A percentile compares a stretch with the other conserved stretches of the same genome.
phyloP scores from a whole-genome alignment of 2,113 vertebrate genomes.

The Fulmarus glacialis region DNA sequence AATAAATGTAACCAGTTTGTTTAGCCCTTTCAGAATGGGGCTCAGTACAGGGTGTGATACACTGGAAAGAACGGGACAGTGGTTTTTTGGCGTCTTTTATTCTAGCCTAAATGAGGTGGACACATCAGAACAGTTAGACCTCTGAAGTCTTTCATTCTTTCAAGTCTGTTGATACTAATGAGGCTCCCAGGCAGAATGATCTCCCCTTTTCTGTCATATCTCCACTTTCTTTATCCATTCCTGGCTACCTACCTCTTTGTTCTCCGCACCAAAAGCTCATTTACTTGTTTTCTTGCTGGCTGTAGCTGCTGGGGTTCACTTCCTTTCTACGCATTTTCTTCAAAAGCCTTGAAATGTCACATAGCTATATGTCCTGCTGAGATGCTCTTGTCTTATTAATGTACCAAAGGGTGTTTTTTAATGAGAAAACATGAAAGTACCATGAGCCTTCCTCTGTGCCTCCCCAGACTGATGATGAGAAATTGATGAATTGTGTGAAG shows the following conservation, averaged over 20 bases:
- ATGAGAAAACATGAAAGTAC: conserved; percentile 66
- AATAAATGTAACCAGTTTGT: neutral
- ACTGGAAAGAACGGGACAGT: neutral
- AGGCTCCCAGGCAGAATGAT: conserved; percentile 4
- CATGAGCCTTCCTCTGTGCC: neutral
- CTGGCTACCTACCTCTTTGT: conserved; percentile 9
- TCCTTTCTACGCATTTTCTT: conserved; percentile 53
- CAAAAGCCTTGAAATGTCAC: conserved; percentile 62
- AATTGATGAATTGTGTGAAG: conserved; percentile 45
- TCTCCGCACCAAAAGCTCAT: conserved; percentile 25
- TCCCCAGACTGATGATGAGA: conserved; percentile 51
- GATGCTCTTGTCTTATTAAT: conserved; percentile 69
- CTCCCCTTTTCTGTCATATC: neutral
- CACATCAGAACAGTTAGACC: neutral
- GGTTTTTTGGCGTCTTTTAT: neutral
- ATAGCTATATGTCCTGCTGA: conserved; percentile 22
- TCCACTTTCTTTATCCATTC: conserved; percentile 1
- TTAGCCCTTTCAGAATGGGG: neutral
- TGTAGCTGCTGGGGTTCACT: conserved; percentile 31
- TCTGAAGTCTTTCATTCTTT: conserved; percentile 23
- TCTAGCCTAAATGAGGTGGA: neutral
- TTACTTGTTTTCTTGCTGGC: conserved; percentile 60
- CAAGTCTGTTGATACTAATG: conserved; percentile 10
- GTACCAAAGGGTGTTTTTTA: conserved; percentile 65
- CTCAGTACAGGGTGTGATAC: neutral